Base-by-base conservation (phyloP, 2,888 invertebrate species). In the Megastigmus dorsalis region DNA sequence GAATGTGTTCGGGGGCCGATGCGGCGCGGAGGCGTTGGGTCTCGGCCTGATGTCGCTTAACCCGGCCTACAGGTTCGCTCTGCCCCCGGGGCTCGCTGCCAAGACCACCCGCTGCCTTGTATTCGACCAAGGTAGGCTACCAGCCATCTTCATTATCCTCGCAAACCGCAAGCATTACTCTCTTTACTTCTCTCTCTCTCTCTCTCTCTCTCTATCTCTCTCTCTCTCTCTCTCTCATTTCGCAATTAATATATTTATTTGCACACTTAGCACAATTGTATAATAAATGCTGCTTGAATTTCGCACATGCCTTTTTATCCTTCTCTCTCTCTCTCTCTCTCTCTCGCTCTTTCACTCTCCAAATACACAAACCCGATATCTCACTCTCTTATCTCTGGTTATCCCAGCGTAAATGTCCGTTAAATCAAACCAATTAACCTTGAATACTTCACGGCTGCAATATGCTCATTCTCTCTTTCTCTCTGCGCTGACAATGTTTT, bases 71-170 rank as follows among this genome's bases (percentile, higher is more conserved):
- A 88, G 88, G 86, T 88, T 88, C 86, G 88, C 88, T 83, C 86
- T 88, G 83, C 86, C 87, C 86, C 87, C 87, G 85, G 88, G 87
- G 84, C 87, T 88, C 85, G 86, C 88, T 85, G 86, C 86, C 86
- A 88, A 88, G 88, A 86, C 85, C 85, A 86, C 87, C 84, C 88
- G 88, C 82, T 87, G 86, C 87, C 88, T 88, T 87, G 87, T 87
- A 82, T 88, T 88, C 88, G 88, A 88, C 84, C 88, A 88, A 88
- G 88, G 88, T 88, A 88, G 88, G 88, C 81, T 84, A 84, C 81
- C 82, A 85, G 84, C 84, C 85, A 84, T 84, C 85, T 85, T 82
- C 82, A 81, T 84, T 82, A 80, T 81, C 71, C 66, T 57, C 67
- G 71, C 66, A 36, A 41, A 57, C 33, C 18, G 62, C n/a, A n/a